Percentiles rank a stretch among this genome's conserved stretches.
These are phyloP conservation scores for Echinops telfairi DNA, from an alignment of 2,113 vertebrate species.

Conservation along the genomic window DNA sequence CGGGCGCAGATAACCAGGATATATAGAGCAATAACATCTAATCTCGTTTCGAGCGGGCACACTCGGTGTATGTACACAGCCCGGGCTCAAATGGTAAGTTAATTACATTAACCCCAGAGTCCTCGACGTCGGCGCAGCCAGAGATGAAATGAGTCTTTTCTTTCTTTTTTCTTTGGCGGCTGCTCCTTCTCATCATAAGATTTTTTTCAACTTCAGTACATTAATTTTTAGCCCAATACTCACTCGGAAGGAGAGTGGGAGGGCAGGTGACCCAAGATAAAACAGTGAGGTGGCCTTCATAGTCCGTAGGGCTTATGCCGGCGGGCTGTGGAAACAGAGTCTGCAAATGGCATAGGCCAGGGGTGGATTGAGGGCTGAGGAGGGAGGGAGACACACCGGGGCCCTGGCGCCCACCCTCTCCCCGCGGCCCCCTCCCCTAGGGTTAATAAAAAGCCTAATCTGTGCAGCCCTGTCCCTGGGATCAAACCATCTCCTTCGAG, in stretches of 20 bases:
- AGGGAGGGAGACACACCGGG: conserved; percentile 69
- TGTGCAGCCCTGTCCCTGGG: conserved; percentile 66
- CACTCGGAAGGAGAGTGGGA: conserved; percentile 91
- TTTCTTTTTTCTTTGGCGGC: no score
- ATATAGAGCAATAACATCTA: conserved; percentile 91
- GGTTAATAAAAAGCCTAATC: conserved; percentile 79
- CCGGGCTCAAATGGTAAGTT: conserved; percentile 89
- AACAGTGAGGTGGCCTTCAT: conserved; percentile 87
- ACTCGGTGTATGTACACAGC: conserved; percentile 90
- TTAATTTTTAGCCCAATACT: conserved; percentile 92
- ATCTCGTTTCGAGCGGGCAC: conserved; percentile 89
- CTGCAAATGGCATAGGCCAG: conserved; percentile 88
- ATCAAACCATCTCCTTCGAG: neutral
- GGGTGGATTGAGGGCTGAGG: conserved; percentile 85
- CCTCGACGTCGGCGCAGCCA: conserved; percentile 88
- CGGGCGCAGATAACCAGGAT: conserved; percentile 89
- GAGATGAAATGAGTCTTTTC: conserved; percentile 89
- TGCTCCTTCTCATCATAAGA: conserved; percentile 84
- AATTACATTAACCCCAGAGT: conserved; percentile 90
- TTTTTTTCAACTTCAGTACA: conserved; percentile 90
- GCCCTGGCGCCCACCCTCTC: conserved; percentile 55
- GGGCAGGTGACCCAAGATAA: conserved; percentile 90
- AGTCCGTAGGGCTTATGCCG: conserved; percentile 90
- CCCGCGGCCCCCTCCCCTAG: neutral
- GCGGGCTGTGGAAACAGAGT: conserved; percentile 84